Base-by-base conservation (phyloP, 2,888 invertebrate genomes). In the Euproctis similis region DNA sequence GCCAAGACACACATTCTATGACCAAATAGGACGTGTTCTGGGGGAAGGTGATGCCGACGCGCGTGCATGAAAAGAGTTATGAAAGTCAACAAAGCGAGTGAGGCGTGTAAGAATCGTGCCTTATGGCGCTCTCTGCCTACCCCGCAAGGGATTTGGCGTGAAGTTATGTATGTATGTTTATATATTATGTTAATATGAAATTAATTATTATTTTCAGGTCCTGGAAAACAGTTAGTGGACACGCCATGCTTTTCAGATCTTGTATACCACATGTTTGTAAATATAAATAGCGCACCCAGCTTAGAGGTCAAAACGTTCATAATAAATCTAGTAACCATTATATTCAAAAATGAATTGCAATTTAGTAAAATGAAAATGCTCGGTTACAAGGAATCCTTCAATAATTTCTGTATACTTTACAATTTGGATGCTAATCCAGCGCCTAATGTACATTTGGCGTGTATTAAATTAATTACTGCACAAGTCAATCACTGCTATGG, bases 271-370 rank as follows among this genome's bases (percentile, higher is more conserved):
- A 45, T 53, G 1, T 27, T 58, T 7, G 36, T 42, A 12, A 53
- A 53, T 19, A 32, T 47, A 4, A 46, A 41, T n/a, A 39, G 35
- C 17, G 42, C n/a, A n/a, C n/a, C 46, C n/a, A 36, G 50, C 4
- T 45, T 31, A 0, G 35, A 54, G 3, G 53, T 55, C 4, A 55
- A 54, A 39, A 39, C 51, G 6, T 59, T 67, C 25, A 25, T 59
- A 2, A 30, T 58, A 9, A 43, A 61, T 36, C 29, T 66, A 1
- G 21, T 52, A 3, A 49, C 53, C 1, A 26, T 53, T 6, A 42
- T 61, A 5, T 50, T 56, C 11, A 47, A 48, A 28, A 62, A 60
- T 38, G 65, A 65, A 26, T 39, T 65, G 2, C 60, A 60, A 26
- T 66, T 59, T 30, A 54, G 39, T 30, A 59, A 57, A 39, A 34